Evolutionary conservation across 2,888 invertebrate species (phyloP).

Genomic region (Apodemia hepburni): DNA sequence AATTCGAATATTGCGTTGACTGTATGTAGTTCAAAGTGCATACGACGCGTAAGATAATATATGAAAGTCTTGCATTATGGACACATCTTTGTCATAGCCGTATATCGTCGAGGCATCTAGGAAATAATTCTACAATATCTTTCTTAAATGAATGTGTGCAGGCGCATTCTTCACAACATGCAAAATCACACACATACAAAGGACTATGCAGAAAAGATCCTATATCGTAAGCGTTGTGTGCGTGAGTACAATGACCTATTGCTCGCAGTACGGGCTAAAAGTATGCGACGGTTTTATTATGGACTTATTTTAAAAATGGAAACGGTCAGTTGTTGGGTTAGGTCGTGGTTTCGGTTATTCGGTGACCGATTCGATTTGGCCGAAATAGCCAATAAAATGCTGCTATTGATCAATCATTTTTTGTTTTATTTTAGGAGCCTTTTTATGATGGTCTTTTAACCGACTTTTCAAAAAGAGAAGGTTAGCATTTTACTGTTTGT

Average conservation of each 20-base stretch:
- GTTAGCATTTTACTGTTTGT: too few species aligned
- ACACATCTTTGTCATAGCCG: slow-evolving; percentile 23
- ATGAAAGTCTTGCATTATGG: slow-evolving; percentile 1
- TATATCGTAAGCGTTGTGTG: slow-evolving; percentile 42
- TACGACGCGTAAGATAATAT: background rate
- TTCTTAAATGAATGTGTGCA: slow-evolving; percentile 64
- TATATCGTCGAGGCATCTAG: slow-evolving; percentile 59
- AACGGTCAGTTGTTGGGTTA: slow-evolving; percentile 73
- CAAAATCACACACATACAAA: slow-evolving; percentile 68
- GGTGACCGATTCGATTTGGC: slow-evolving; percentile 30
- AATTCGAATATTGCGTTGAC: background rate
- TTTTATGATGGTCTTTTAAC: background rate
- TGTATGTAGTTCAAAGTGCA: slow-evolving; percentile 15
- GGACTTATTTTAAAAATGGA: slow-evolving; percentile 78
- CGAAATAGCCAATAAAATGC: background rate
- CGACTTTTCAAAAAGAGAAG: too few species aligned
- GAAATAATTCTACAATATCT: slow-evolving; percentile 79
- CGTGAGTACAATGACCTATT: slow-evolving; percentile 74
- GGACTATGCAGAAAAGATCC: slow-evolving; percentile 45
- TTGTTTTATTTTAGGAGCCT: background rate
- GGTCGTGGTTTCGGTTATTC: slow-evolving; percentile 57
- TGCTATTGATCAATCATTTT: background rate
- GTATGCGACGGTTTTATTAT: slow-evolving; percentile 79
- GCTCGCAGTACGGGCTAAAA: slow-evolving; percentile 77
- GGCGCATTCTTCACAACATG: slow-evolving; percentile 78